Percentiles rank a stretch among this genome's conserved stretches.
These are phyloP conservation scores for Dryococelus australis DNA, from an alignment of 2,888 invertebrate species.

Conservation along the genomic window DNA sequence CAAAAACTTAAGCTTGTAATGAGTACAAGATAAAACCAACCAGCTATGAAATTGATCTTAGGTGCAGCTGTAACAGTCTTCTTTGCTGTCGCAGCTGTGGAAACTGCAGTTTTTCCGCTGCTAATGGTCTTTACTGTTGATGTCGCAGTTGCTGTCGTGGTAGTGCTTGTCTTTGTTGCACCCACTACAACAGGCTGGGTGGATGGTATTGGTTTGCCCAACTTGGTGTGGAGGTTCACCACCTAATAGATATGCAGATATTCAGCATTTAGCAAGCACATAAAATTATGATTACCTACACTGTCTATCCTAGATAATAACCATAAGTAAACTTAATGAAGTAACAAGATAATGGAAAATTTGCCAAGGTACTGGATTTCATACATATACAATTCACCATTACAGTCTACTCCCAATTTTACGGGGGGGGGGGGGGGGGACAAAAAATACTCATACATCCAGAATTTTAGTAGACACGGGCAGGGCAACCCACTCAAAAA, in stretches of 20 bases:
- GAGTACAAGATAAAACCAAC: slow-evolving; percentile 50
- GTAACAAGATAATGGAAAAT: too few species aligned
- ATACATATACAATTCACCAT: too few species aligned
- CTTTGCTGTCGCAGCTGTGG: slow-evolving; percentile 55
- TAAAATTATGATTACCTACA: too few species aligned
- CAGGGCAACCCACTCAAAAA: too few species aligned
- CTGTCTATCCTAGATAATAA: neutral
- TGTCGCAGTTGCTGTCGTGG: slow-evolving; percentile 45
- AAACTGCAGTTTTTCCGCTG: slow-evolving; percentile 51
- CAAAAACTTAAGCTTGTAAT: too few species aligned
- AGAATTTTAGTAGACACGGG: too few species aligned
- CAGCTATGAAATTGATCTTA: slow-evolving; percentile 86
- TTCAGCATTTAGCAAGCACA: too few species aligned
- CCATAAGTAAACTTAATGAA: neutral
- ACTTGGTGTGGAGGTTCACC: slow-evolving; percentile 93
- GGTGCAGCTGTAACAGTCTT: slow-evolving; percentile 70
- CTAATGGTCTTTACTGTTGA: slow-evolving; percentile 54
- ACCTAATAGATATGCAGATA: slow-evolving; percentile 57
- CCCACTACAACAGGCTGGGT: slow-evolving; percentile 89
- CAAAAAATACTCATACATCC: too few species aligned
- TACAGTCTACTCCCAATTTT: too few species aligned
- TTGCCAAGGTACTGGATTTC: too few species aligned
- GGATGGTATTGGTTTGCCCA: slow-evolving; percentile 97
- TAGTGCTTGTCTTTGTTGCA: slow-evolving; percentile 45
- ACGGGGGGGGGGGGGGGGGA: too few species aligned